Conservation (phyloP, 2,888 invertebrate species). For the Melitaea athalia region DNA sequence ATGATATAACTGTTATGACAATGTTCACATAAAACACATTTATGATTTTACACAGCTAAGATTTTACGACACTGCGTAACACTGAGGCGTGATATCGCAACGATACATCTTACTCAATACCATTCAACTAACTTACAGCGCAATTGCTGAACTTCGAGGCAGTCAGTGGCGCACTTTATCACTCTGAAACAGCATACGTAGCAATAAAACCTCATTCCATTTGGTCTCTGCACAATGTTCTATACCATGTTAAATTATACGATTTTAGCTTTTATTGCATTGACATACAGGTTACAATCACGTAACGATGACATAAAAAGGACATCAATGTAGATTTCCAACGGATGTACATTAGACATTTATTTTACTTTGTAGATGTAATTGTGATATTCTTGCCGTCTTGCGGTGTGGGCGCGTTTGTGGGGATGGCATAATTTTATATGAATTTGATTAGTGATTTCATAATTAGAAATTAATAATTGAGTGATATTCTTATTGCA, state of each 20-base stretch:
- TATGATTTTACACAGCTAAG: not conserved
- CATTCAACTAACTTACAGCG: constrained; percentile 32
- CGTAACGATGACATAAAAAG: not conserved
- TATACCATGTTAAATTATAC: constrained; percentile 13
- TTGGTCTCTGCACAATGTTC: constrained; percentile 24
- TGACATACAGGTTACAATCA: constrained; percentile 17
- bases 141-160: constrained; percentile 40
- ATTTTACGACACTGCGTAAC: constrained; percentile 10
- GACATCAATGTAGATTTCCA: constrained; percentile 13
- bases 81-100: constrained; percentile 19
- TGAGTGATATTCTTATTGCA: no score
- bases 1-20: not conserved
- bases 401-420: constrained; percentile 4
- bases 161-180: constrained; percentile 41
- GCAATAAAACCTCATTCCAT: constrained; percentile 38
- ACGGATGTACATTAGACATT: constrained; percentile 17
- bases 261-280: constrained; percentile 26
- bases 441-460: not conserved
- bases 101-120: constrained; percentile 35
- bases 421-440: not conserved
- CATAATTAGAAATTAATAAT: no score
- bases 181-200: constrained; percentile 40
- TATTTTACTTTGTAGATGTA: constrained; percentile 27
- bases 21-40: constrained; percentile 4
- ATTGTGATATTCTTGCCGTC: constrained; percentile 23